phyloP scores from a whole-genome alignment of 2,888 invertebrate species.

The Colostygia pectinataria region DNA sequence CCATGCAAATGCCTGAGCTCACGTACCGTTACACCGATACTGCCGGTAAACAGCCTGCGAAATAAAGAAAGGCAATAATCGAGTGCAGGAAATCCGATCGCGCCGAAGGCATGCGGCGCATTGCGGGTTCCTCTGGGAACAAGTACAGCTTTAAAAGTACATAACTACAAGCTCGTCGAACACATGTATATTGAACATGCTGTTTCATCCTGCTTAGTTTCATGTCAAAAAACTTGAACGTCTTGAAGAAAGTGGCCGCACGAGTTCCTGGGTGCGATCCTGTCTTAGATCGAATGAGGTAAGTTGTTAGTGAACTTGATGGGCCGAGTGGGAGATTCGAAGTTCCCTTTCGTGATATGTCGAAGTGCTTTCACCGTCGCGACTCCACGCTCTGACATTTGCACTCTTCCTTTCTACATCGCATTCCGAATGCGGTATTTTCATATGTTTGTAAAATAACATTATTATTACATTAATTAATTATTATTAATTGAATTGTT shows the following conservation, averaged over 20 bases:
- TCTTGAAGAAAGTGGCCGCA: conserved; percentile 67
- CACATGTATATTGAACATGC: conserved; percentile 44
- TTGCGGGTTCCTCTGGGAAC: conserved; percentile 45
- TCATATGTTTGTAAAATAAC: conserved; percentile 9
- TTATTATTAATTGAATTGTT: too few relatives aligned
- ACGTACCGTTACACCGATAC: conserved; percentile 72
- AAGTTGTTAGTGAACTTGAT: conserved; percentile 58
- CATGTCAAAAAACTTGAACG: conserved; percentile 61
- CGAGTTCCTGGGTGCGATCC: conserved; percentile 61
- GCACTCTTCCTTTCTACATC: conserved; percentile 80
- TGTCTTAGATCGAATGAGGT: conserved; percentile 61
- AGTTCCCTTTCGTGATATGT: conserved; percentile 77
- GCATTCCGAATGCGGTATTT: conserved; percentile 47
- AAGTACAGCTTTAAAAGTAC: conserved; percentile 44
- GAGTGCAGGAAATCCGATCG: conserved; percentile 72
- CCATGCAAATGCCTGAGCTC: conserved; percentile 74
- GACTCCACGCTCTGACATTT: conserved; percentile 69
- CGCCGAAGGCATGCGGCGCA: conserved; percentile 51
- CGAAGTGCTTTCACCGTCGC: conserved; percentile 75
- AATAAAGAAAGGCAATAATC: conserved; percentile 77
- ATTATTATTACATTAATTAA: too few relatives aligned
- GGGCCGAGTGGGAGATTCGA: conserved; percentile 62
- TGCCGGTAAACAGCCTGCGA: conserved; percentile 65
- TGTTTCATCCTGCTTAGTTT: conserved; percentile 39
- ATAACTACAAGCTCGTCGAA: conserved; percentile 43